Evolutionary conservation across 2,888 invertebrate genomes (phyloP), one percentile per base, ranked within the genome.

Genomic region (Ceraclea dissimilis): DNA sequence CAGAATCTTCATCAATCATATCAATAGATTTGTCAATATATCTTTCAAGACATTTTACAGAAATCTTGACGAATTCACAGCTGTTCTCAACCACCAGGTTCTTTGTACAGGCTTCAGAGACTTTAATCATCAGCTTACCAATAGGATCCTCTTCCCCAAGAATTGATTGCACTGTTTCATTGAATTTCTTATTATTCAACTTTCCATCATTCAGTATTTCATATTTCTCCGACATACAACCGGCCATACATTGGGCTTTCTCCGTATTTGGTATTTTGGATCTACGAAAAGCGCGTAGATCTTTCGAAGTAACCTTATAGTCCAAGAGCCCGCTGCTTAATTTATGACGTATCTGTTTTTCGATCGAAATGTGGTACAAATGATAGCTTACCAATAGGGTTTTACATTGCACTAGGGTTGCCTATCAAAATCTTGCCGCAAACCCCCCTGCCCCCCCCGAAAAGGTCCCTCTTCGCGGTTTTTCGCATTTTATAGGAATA

Each of bases 171-270:
- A 55, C 54, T 2, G 44, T 56, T 2, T 17, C 34, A 6, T 18
- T 16, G 5, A 50, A 18, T 1, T 47, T 22, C 18, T 58, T 57
- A 5, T 33, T 17, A 21, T 49, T 33, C 63, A 75, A 76, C 69
- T 75, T 75, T 1, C 76, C 75, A 64, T 76, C 74, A 60, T 70
- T 74, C 33, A 77, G 71, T 54, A 76, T 68, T 54, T 76, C 75
- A 62, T 75, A 75, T 65, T 75, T 76, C 58, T 77, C 77, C 57
- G 77, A 63, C 76, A 78, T 76, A 63, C 78, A 78, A 0, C 75
- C 75, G 1, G 75, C 75, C 51, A 77, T 74, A 64, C 78, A 78
- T 56, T 76, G 75, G 0, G 76, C 76, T 0, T 75, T 70, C 13
- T 74, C 67, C 2, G 76, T 71, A 1, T 73, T 70, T 0, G 77